Base-by-base conservation (phyloP, 2,888 invertebrate species). In the Meliscaeva auricollis region DNA sequence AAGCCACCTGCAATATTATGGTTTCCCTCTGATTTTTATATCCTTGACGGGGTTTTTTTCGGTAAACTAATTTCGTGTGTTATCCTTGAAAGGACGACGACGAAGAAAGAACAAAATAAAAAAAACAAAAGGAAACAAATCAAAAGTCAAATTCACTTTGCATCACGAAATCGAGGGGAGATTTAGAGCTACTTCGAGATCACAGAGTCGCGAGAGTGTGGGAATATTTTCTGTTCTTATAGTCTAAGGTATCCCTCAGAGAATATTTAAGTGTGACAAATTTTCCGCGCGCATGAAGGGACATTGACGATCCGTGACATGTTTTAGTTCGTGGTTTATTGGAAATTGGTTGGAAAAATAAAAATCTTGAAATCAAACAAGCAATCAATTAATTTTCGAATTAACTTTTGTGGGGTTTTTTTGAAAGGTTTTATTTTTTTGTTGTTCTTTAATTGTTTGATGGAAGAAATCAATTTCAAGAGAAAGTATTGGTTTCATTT, bases 101-200 rank as follows among this genome's bases (percentile, higher is more conserved):
- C 22, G 22, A 8, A 38, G 5, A 3, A 30, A 30, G 0, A 15
- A 15, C 0, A 17, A 79, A n/a, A 75, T 66, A 80, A 48, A 74
- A 72, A 60, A 32, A 70, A 66, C n/a, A n/a, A n/a, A n/a, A 68
- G 70, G 58, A 52, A 78, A 73, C 52, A 77, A 81, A 82, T 77
- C 82, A 82, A 74, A 82, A 76, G 85, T 84, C 84, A 76, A 75
- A 84, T 68, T 84, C 80, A 75, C 80, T 84, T 70, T 70, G 58
- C 66, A 79, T 79, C 80, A 73, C 73, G 56, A 32, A 62, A 85
- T 72, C 44, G 30, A 80, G 81, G 85, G 85, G 85, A 81, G 80
- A 76, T 58, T 46, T 13, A 52, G 26, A 26, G 32, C 17, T 13
- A 30, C 44, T 22, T 22, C 11, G n/a, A 38, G n/a, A n/a, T 15